Conservation (phyloP, 2,888 invertebrate species). For the Hylaea fasciaria region DNA sequence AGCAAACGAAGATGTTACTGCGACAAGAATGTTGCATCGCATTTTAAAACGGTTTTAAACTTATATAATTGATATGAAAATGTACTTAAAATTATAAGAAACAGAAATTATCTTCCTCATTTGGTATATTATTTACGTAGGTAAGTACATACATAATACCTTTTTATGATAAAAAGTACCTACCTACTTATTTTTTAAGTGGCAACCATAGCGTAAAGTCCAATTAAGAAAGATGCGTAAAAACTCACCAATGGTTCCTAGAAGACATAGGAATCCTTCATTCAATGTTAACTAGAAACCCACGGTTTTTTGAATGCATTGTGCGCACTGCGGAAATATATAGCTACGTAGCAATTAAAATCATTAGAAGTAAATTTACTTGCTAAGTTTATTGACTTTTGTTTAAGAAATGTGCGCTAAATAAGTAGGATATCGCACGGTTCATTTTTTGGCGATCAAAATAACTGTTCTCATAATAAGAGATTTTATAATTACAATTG, state of each 20-base stretch:
- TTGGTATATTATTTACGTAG: not conserved
- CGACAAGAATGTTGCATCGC: constrained; percentile 13
- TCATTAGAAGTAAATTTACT: constrained; percentile 43
- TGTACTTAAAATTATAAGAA: too few relatives aligned
- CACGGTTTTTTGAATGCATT: constrained; percentile 59
- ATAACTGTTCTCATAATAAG: constrained; percentile 14
- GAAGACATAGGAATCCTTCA: constrained; percentile 40
- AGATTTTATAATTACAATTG: constrained; percentile 7
- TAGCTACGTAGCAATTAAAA: constrained; percentile 46
- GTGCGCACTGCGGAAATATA: constrained; percentile 45
- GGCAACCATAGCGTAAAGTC: constrained; percentile 34
- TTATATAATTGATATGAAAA: too few relatives aligned
- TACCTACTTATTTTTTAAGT: constrained; percentile 3
- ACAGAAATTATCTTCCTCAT: too few relatives aligned
- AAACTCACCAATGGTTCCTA: constrained; percentile 38
- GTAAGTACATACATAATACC: not conserved
- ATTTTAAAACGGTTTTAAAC: too few relatives aligned
- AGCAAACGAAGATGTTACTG: constrained; percentile 27
- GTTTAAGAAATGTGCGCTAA: not conserved
- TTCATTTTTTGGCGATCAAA: constrained; percentile 18
- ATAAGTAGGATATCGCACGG: constrained; percentile 18
- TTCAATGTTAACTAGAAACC: constrained; percentile 45
- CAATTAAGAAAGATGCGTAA: constrained; percentile 29
- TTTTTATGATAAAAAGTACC: not conserved
- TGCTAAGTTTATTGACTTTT: constrained; percentile 32